Base-by-base conservation (phyloP, 2,797 vertebrate species). In the Sebastes iracundus region DNA sequence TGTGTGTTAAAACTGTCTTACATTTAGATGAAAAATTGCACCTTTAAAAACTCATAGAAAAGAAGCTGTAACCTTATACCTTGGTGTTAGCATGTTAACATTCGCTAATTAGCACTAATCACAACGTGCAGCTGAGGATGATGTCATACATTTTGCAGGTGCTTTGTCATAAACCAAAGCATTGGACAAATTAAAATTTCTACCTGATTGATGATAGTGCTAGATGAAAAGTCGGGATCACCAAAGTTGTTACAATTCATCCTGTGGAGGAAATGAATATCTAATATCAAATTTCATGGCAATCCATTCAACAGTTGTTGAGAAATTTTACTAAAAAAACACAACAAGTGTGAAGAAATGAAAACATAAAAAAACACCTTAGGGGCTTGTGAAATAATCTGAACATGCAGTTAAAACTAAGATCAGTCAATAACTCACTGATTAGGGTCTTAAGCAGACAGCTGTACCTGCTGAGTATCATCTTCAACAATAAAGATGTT, bases 371-470 rank as follows among this genome's bases (percentile, higher is more conserved):
- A 28, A 2, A 28, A 2, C 22, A 35, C 5, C 52, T 71, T 67
- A 5, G 3, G n/a, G 68, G 61, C n/a, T 70, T 22, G 14, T 14
- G 9, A 27, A 25, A 78, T 62, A 58, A 82, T 83, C 27, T 72
- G 32, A 25, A 56, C 1, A n/a, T 69, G 33, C 20, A 60, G 20
- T 82, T 66, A 53, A 70, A 76, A 46, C 52, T 49, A 49, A 55
- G 2, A 25, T 22, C 32, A 11, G n/a, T 27, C 23, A 75, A 46
- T 63, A 72, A 73, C 33, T 72, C 33, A 6, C 53, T 65, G 61
- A 69, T 85, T 53, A 42, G 38, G 52, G 20, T 81, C 72, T 73
- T 55, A 25, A 73, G 59, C 20, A 52, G 69, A 81, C 53, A 42
- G 46, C 58, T 2, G 1, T 6, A 11, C 33, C 7, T 5, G 46